Base-by-base conservation (phyloP, 2,888 invertebrate genomes). In the Minunthozetes semirufus region DNA sequence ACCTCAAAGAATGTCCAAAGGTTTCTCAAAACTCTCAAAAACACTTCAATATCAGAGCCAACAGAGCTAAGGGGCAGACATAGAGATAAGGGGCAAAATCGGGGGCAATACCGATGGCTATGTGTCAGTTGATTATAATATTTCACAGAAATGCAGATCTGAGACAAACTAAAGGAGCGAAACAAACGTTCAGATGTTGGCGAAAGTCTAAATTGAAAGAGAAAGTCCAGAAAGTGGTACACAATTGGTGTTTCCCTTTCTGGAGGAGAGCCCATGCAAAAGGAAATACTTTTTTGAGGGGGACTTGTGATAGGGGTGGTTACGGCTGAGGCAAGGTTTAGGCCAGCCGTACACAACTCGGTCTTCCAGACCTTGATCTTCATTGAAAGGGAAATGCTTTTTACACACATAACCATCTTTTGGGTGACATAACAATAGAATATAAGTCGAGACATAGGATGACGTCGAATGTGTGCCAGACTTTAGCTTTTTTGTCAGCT, bases 401-500 rank as follows among this genome's bases (percentile, higher is more conserved):
- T 29, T 11, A n/a, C 70, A 38, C 38, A 66, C 61, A 61, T 61
- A n/a, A 70, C 70, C 70, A 70, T 70, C 66, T 70, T 70, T 70
- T 70, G n/a, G 70, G 70, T 70, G 70, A 70, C 27, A 70, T 70
- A 70, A 70, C 70, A 70, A 70, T 70, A 70, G 70, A 48, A 63
- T 8, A 33, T 42, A 48, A 70, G 70, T 70, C 70, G 70, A 70
- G 70, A 70, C 70, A 70, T 42, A 11, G 70, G 70, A 70, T 70
- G 70, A 70, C 70, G 70, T 70, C 70, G 70, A 70, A 70, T 70
- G 70, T 70, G 70, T 70, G 70, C 70, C 70, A 70, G 70, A 70
- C 70, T 70, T 70, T 38, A 19, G 19, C 63, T 66, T 66, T 61
- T 66, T 33, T 19, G 15, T 70, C 70, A 25, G 70, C 25, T 70